A percentile compares a stretch with the other conserved stretches of the same genome.
Evolutionary conservation across 1,140 invertebrate species (phyloP).

Genomic region (Drosophila bifasciata): DNA sequence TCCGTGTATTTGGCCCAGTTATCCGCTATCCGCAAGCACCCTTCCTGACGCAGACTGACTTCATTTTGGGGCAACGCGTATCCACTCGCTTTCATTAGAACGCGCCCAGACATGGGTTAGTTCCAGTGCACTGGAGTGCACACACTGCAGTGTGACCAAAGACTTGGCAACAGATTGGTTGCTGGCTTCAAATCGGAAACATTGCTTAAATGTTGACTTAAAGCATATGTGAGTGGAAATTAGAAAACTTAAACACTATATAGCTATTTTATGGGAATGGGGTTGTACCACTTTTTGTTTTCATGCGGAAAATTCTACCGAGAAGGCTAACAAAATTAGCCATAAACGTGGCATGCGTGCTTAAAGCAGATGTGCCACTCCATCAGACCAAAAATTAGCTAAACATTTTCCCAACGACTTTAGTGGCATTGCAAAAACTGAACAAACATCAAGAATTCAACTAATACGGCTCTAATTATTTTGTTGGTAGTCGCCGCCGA

Average conservation of each 20-base stretch:
- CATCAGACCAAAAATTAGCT: too few relatives aligned
- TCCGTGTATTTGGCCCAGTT: slow-evolving; percentile 19
- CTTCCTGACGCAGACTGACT: slow-evolving; percentile 4
- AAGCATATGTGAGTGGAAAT: neutral
- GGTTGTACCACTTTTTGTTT: too few relatives aligned
- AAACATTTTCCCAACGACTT: too few relatives aligned
- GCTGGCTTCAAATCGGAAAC: slow-evolving; percentile 1
- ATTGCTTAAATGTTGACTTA: slow-evolving; percentile 1
- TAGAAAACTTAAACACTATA: too few relatives aligned
- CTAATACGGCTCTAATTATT: slow-evolving; percentile 42
- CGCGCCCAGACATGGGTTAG: slow-evolving; percentile 17
- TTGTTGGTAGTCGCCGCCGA: neutral
- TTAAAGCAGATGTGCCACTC: too few relatives aligned
- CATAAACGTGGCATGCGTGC: too few relatives aligned
- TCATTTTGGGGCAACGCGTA: slow-evolving; percentile 22
- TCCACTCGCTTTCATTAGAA: slow-evolving; percentile 42
- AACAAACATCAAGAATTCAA: neutral
- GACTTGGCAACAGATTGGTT: neutral
- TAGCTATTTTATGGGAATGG: too few relatives aligned
- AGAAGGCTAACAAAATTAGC: too few relatives aligned
- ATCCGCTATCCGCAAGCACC: neutral
- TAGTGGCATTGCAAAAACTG: too few relatives aligned
- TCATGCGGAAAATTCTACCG: too few relatives aligned
- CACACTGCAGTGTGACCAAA: neutral
- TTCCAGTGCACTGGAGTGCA: too few relatives aligned